Evolutionary conservation across 2,113 vertebrate species (phyloP), one percentile per base, ranked within the genome.

Genomic region (Phyllopteryx taeniolatus): DNA sequence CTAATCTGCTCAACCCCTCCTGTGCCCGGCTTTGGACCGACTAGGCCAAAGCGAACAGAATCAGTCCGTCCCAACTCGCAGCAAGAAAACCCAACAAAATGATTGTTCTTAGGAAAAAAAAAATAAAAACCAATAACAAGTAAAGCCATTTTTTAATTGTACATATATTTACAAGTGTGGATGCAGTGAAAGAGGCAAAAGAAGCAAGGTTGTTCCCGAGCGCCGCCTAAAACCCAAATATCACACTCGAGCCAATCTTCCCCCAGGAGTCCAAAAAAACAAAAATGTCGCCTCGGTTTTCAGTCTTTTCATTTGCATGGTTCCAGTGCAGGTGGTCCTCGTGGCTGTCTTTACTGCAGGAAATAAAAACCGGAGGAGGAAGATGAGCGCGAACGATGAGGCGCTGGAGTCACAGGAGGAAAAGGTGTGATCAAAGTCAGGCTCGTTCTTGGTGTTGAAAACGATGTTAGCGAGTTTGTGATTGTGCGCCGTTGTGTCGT

Each of bases 121-220:
- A 68, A 67, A 54, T 17, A 80, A 57, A 57, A 0, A 5, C 46
- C 20, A 27, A 22, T 8, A 31, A 46, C 43, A 66, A 31, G 57
- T 44, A 83, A 91, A 91, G 85, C 85, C 89, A 86, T 91, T 74
- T 76, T 86, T 79, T 82, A 83, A 87, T n/a, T 90, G 81, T 89
- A 87, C 53, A 87, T 87, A 85, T 56, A 83, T 74, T 77, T 77
- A 46, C 46, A 76, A 59, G 72, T 72, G 15, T 60, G 47, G 8
- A 39, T 75, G 53, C 51, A 35, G n/a, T 70, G 60, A 67, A 75
- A 68, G 19, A 78, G n/a, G 67, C 53, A 46, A 31, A 62, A 35
- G 39, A 7, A 1, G 31, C n/a, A 49, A 67, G 51, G 64, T 68
- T 61, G 35, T 75, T 62, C 57, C 77, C 68, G 68, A 71, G 65